Conservation (phyloP, 2,113 vertebrate species). For the Corvus moneduloides region DNA sequence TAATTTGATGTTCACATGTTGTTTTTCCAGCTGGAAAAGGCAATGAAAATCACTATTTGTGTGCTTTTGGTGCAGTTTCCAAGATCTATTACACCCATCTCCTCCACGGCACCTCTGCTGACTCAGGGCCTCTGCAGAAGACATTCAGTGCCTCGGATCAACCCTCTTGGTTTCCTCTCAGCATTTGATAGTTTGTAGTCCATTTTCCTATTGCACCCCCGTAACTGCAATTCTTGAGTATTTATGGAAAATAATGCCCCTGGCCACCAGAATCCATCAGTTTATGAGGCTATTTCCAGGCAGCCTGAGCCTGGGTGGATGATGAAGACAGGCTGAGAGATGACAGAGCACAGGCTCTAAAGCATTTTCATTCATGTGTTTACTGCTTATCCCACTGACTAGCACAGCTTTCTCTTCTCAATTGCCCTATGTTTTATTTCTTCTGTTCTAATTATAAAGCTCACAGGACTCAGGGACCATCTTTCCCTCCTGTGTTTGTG, state of each 20-base stretch:
- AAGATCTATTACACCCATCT: not conserved
- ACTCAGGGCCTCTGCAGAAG: not conserved
- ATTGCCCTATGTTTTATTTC: not conserved
- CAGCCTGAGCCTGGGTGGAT: not conserved
- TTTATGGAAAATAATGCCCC: not conserved
- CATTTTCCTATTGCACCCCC: not conserved
- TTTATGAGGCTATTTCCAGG: not conserved
- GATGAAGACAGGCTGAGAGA: not conserved
- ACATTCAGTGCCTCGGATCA: not conserved
- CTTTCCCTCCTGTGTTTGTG: not conserved
- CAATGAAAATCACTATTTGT: not conserved
- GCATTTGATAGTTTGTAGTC: not conserved
- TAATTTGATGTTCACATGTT: not conserved
- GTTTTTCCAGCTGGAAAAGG: not conserved
- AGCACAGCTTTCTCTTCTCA: not conserved
- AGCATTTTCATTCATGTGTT: not conserved
- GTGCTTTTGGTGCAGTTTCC: not conserved
- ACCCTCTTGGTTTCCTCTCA: not conserved
- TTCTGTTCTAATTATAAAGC: not conserved
- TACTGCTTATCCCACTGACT: not conserved
- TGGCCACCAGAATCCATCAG: not conserved
- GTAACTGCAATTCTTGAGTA: not conserved
- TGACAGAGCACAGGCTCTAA: accelerated
- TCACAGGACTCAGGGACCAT: not conserved
- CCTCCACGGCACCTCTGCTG: not conserved